Evolutionary conservation across 2,888 invertebrate species (phyloP).

Genomic region (Conops quadrifasciatus): DNA sequence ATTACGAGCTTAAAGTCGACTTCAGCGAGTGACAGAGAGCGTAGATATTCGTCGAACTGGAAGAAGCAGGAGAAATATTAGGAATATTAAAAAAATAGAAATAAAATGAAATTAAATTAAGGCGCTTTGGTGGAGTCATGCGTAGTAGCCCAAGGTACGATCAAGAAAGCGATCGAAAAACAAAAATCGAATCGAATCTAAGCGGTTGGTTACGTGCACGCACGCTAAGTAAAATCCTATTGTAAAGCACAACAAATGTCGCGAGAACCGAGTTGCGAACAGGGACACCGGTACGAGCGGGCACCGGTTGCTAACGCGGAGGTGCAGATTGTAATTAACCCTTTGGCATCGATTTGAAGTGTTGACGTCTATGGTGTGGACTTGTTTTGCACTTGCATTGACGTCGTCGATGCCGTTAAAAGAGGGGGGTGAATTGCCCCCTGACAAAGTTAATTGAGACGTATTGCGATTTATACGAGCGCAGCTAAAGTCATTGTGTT

Average conservation of each 20-base stretch:
- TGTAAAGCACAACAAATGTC: too few species aligned
- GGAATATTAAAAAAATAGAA: neutral
- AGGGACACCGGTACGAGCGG: too few species aligned
- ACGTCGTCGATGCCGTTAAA: neutral
- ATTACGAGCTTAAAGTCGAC: slow-evolving; percentile 74
- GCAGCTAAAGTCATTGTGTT: too few species aligned
- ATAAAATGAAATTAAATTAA: slow-evolving; percentile 10
- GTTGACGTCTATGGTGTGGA: neutral
- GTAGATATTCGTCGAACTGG: slow-evolving; percentile 83
- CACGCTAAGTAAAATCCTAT: slow-evolving; percentile 18
- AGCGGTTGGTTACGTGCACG: neutral
- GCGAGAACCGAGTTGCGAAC: too few species aligned
- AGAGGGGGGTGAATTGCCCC: neutral
- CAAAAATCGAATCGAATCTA: slow-evolving; percentile 4
- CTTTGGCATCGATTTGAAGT: slow-evolving; percentile 17
- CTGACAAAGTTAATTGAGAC: neutral
- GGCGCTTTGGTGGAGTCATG: neutral
- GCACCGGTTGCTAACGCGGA: neutral
- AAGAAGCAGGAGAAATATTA: slow-evolving; percentile 51
- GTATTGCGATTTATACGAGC: too few species aligned
- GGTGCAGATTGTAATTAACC: slow-evolving; percentile 27
- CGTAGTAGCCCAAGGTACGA: too few species aligned
- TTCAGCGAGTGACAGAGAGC: slow-evolving; percentile 70
- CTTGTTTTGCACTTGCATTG: neutral
- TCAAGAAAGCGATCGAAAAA: neutral